Evolutionary conservation across 64 coral and sea anemone species (phyloP), one percentile per base, ranked within the genome.

Genomic region (Montipora cactus): DNA sequence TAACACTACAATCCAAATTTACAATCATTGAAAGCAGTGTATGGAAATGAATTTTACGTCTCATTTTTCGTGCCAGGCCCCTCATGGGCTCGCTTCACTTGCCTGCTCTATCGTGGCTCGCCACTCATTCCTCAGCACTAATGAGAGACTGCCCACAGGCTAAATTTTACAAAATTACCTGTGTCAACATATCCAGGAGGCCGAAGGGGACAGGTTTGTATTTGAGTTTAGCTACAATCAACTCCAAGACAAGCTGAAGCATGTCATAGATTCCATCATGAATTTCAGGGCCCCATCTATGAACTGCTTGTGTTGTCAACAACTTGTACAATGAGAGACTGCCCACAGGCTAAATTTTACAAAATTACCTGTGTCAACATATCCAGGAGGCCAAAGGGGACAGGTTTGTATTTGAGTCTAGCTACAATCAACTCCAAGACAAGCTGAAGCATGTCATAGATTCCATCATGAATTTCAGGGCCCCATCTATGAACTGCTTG

Each of bases 261-360:
- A 98, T 98, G 72, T 98, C 96, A 47, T 98, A 98, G 23, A 98
- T 95, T 16, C 96, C 96, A 8, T 98, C 96, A 5, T 98, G 96
- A 15, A 98, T 89, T 78, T 98, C 92, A 14, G 49, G 21, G 4
- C 74, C 75, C 96, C 96, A 98, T 15, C 88, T 84, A 8, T 88
- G 83, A 47, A 98, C 96, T 67, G 96, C 96, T 81, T 88, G 84
- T 89, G 96, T 95, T 19, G 89, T 98, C 4, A 98, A 75, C 28
- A 98, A 84, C 96, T 98, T n/a, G n/a, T n/a, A n/a, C n/a, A n/a
- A n/a, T n/a, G n/a, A n/a, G n/a, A n/a, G n/a, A n/a, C n/a, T 8
- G 6, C 53, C 0, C 6, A 8, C 7, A 57, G 5, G 5, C 37
- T 8, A 57, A 64, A 64, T 4, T 55, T 5, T 55, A 64, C 9